These are phyloP conservation scores for Rotaria macrura DNA, from an alignment of 2,888 invertebrate species.

Conservation along the genomic window DNA sequence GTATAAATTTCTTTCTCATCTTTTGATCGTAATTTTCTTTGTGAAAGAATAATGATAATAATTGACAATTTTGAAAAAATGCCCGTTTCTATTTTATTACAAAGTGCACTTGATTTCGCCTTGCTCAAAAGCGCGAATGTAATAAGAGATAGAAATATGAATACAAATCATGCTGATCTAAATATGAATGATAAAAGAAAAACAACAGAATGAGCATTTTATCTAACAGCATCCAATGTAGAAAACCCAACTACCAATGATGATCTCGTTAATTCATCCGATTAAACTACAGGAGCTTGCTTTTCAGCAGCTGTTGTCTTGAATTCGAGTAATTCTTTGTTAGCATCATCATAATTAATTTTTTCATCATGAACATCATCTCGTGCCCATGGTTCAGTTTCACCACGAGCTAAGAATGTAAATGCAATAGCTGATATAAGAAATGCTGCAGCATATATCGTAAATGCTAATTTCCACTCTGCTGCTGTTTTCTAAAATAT, in stretches of 20 bases:
- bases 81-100: no score
- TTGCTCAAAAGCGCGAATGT: no score
- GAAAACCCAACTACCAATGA: not conserved
- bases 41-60: no score
- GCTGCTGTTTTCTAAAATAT: not conserved
- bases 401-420: not conserved
- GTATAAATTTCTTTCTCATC: no score
- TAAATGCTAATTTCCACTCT: not conserved
- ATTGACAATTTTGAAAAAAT: no score
- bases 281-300: not conserved
- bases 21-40: no score
- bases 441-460: not conserved
- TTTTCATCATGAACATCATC: not conserved
- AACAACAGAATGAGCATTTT: not conserved
- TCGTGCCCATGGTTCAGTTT: not conserved
- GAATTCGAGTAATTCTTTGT: not conserved
- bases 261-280: not conserved
- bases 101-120: no score
- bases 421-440: not conserved
- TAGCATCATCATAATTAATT: conserved; percentile 12
- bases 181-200: no score
- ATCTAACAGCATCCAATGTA: not conserved
- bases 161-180: no score
- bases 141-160: no score
- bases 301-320: not conserved